A percentile compares a stretch with the other conserved stretches of the same genome.
phyloP scores from a whole-genome alignment of 1,140 invertebrate genomes.

The Ptiloglossa arizonensis region DNA sequence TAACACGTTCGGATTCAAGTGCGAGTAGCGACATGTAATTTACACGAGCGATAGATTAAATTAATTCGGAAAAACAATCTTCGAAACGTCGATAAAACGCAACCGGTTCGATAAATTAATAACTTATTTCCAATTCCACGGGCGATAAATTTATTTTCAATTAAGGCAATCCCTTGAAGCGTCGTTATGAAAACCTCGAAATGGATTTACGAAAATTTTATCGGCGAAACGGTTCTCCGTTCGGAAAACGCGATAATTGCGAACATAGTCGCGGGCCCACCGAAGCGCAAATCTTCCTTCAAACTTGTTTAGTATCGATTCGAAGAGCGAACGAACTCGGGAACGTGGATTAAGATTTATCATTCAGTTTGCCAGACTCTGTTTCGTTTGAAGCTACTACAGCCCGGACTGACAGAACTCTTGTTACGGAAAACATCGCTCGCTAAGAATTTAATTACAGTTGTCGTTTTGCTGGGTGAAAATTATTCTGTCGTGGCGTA shows the following conservation, averaged over 20 bases:
- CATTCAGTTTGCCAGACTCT: neutral
- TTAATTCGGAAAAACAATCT: neutral
- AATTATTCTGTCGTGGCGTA: neutral
- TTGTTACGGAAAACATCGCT: neutral
- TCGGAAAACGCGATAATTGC: neutral
- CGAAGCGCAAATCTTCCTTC: neutral
- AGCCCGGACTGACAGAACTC: neutral
- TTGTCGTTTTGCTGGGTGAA: neutral
- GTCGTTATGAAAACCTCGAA: no score
- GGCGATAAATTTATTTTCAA: neutral
- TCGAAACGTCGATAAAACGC: neutral
- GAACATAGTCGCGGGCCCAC: neutral
- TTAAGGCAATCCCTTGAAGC: neutral
- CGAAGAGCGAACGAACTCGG: neutral
- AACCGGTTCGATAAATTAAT: neutral
- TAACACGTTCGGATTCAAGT: neutral
- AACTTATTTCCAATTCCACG: neutral
- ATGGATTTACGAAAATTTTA: no score
- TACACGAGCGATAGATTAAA: neutral
- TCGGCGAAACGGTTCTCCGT: no score
- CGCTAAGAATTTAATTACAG: constrained; percentile 7
- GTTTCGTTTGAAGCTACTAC: neutral
- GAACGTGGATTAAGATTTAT: neutral
- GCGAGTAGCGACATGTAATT: neutral
- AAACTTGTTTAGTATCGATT: neutral